A percentile compares a stretch with the other conserved stretches of the same genome.
Conservation (phyloP, 2,888 invertebrate species). For the Eugnorisma glareosa region DNA sequence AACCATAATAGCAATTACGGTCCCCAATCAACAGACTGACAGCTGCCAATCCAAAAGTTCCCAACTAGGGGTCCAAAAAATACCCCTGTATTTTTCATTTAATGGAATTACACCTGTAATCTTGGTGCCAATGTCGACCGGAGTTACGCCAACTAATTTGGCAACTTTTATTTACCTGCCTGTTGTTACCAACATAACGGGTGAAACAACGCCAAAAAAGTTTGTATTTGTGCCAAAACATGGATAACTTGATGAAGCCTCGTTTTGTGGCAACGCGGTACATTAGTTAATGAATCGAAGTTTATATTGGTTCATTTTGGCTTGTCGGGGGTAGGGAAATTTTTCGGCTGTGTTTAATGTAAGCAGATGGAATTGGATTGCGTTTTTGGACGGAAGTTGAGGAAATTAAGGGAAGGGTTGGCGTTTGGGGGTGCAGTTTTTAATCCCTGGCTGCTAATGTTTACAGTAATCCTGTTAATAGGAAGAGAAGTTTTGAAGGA, state of each 20-base stretch:
- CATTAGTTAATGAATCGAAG: constrained; percentile 65
- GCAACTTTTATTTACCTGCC: constrained; percentile 67
- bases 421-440: constrained; percentile 19
- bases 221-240: constrained; percentile 62
- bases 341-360: constrained; percentile 42
- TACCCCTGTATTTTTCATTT: constrained; percentile 56
- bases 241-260: constrained; percentile 64
- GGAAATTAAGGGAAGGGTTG: constrained; percentile 43
- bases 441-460: neutral
- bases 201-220: constrained; percentile 64
- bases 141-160: constrained; percentile 65
- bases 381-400: constrained; percentile 41
- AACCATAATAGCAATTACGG: constrained; percentile 48
- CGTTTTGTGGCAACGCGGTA: constrained; percentile 59
- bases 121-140: constrained; percentile 55
- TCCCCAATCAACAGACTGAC: constrained; percentile 53
- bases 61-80: constrained; percentile 37
- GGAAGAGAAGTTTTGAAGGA: no score
- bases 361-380: constrained; percentile 48
- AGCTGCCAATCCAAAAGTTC: constrained; percentile 54
- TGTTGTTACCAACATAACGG: constrained; percentile 62
- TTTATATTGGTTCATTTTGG: constrained; percentile 63
- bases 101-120: constrained; percentile 66
- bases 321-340: constrained; percentile 28
- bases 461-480: neutral